phyloP scores from a whole-genome alignment of 2,797 vertebrate genomes.

The Macropus fuliginosus region DNA sequence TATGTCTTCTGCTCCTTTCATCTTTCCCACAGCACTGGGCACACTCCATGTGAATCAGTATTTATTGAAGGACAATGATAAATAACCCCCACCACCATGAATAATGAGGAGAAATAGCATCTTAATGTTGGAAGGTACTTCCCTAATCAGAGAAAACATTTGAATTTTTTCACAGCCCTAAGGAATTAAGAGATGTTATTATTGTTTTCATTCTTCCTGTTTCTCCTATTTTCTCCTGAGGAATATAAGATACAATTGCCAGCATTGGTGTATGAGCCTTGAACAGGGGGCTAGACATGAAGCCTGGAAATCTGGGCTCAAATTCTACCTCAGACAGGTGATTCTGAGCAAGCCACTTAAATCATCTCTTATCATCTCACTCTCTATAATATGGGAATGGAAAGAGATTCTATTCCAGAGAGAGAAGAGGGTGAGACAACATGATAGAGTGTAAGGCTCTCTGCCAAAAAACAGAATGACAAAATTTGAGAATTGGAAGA shows the following conservation, averaged over 20 bases:
- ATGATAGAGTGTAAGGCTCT: not conserved
- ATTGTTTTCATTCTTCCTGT: constrained; percentile 44
- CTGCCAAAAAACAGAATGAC: not conserved
- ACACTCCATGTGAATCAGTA: no score
- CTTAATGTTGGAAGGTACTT: not conserved
- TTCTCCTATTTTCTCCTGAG: not conserved
- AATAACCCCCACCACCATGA: no score
- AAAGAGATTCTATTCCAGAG: not conserved
- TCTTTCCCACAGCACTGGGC: no score
- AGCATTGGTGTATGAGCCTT: not conserved
- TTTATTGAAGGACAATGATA: no score
- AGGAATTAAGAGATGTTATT: no score
- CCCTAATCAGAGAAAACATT: not conserved
- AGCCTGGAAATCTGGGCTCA: not conserved
- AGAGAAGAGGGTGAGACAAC: not conserved
- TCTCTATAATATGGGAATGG: not conserved
- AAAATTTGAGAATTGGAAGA: not conserved
- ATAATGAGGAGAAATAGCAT: no score
- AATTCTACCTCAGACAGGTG: not conserved
- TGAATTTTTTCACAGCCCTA: no score
- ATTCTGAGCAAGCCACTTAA: not conserved
- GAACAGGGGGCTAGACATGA: not conserved
- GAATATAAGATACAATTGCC: not conserved
- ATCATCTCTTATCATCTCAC: not conserved
- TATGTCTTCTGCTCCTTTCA: no score